These are phyloP conservation scores for Lepidochitona cinerea DNA, from an alignment of 2,888 invertebrate species.

Conservation along the genomic window DNA sequence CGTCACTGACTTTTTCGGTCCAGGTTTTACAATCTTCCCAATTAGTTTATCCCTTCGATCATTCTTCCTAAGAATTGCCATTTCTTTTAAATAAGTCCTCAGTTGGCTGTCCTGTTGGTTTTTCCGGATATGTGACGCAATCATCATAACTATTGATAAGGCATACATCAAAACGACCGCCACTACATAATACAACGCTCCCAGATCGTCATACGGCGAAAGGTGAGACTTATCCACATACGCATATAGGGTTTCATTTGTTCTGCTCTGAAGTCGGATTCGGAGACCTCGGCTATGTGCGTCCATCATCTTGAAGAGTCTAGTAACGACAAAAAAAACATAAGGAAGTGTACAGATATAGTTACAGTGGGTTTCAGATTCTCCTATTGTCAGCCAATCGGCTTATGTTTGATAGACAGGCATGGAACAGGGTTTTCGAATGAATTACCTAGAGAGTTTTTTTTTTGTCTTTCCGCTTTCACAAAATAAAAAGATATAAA, in stretches of 20 bases:
- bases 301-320: conserved; percentile 18
- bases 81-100: conserved; percentile 64
- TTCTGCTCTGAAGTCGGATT: conserved; percentile 44
- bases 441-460: too few species aligned
- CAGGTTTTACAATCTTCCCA: conserved; percentile 37
- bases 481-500: too few species aligned
- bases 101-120: conserved; percentile 67
- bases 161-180: conserved; percentile 69
- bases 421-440: too few species aligned
- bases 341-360: too few species aligned
- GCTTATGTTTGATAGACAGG: too few species aligned
- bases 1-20: not conserved
- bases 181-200: conserved; percentile 68
- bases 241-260: conserved; percentile 48
- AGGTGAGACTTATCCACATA: conserved; percentile 45
- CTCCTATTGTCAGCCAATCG: too few species aligned
- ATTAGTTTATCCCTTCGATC: conserved; percentile 59
- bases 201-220: conserved; percentile 54
- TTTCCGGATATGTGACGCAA: conserved; percentile 67
- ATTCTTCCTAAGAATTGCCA: conserved; percentile 59
- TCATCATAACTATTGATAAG: conserved; percentile 69
- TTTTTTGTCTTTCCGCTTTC: too few species aligned
- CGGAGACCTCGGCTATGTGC: conserved; percentile 32
- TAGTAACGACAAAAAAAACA: too few species aligned
- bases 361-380: too few species aligned